Conservation (phyloP, 1,140 invertebrate species). For the Drosophila takahashii region DNA sequence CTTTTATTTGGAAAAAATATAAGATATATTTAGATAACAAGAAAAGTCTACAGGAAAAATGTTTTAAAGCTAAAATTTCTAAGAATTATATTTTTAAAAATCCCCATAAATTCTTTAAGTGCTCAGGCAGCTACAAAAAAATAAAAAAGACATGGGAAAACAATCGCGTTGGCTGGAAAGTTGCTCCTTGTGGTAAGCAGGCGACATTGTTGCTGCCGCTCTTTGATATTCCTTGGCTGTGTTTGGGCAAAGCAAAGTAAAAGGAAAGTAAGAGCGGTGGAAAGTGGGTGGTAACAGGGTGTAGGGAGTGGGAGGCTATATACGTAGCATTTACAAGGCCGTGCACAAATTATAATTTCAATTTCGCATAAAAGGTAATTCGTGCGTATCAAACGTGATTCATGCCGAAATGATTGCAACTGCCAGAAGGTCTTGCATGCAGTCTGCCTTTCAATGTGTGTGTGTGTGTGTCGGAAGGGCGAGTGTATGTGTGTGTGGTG, state of each 20-base stretch:
- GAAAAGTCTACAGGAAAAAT: neutral
- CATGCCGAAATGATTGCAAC: conserved; percentile 80
- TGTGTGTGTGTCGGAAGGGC: neutral
- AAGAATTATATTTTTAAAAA: neutral
- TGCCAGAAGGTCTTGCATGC: conserved; percentile 68
- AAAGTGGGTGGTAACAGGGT: neutral
- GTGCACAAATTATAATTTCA: conserved; percentile 84
- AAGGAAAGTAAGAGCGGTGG: neutral
- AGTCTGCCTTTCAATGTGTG: conserved; percentile 21
- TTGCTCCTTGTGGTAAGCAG: conserved; percentile 67
- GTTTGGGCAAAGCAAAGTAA: conserved; percentile 8
- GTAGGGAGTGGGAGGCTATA: conserved; percentile 10
- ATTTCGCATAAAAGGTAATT: conserved; percentile 84
- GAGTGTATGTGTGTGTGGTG: conserved; percentile 36
- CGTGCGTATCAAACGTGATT: conserved; percentile 84
- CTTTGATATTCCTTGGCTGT: conserved; percentile 44
- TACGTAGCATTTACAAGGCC: conserved; percentile 59
- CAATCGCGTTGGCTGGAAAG: conserved; percentile 65
- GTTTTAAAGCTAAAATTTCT: neutral
- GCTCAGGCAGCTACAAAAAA: conserved; percentile 13
- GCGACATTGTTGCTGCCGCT: conserved; percentile 55
- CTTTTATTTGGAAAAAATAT: too few relatives aligned
- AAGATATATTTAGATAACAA: too few relatives aligned
- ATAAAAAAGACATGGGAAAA: conserved; percentile 32
- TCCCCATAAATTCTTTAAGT: conserved; percentile 7